phyloP scores from a whole-genome alignment of 2,797 vertebrate genomes.

The Periophthalmus magnuspinnatus region DNA sequence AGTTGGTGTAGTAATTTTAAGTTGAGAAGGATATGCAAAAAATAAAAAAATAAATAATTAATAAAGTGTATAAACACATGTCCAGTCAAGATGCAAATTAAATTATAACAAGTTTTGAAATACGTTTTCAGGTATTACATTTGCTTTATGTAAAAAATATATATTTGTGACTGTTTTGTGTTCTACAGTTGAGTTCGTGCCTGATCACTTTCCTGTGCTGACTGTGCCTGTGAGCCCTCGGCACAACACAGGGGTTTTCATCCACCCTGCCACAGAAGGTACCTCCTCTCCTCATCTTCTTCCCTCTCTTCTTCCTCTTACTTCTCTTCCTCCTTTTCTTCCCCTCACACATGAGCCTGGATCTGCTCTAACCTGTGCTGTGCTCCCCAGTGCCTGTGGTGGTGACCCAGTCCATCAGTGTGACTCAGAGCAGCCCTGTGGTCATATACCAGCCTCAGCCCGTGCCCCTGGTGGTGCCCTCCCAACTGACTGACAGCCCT shows the following conservation, averaged over 20 bases:
- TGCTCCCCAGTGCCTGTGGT: slow-evolving; percentile 29
- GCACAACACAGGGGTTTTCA: not conserved
- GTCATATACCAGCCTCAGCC: slow-evolving; percentile 43
- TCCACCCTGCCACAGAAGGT: slow-evolving; percentile 52
- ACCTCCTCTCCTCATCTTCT: not conserved
- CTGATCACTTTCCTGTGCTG: slow-evolving; percentile 58
- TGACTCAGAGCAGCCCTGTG: not conserved
- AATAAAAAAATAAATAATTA: no score
- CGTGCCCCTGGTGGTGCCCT: slow-evolving; percentile 46
- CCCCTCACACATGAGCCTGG: not conserved
- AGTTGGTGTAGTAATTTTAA: not conserved
- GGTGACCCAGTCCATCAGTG: not conserved
- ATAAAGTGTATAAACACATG: no score
- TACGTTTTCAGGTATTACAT: no score
- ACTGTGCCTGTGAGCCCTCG: slow-evolving; percentile 11
- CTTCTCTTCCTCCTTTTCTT: not conserved
- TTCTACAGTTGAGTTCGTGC: slow-evolving; percentile 20
- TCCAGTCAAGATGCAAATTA: no score
- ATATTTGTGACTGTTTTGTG: not conserved
- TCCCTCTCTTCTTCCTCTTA: no score
- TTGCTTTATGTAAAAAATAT: not conserved
- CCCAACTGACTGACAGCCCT: slow-evolving; percentile 33
- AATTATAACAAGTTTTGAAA: no score
- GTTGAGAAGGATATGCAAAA: no score
- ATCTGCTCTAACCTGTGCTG: not conserved